phyloP scores from a whole-genome alignment of 2,797 vertebrate species.

The Scolopax bukidnonensis region DNA sequence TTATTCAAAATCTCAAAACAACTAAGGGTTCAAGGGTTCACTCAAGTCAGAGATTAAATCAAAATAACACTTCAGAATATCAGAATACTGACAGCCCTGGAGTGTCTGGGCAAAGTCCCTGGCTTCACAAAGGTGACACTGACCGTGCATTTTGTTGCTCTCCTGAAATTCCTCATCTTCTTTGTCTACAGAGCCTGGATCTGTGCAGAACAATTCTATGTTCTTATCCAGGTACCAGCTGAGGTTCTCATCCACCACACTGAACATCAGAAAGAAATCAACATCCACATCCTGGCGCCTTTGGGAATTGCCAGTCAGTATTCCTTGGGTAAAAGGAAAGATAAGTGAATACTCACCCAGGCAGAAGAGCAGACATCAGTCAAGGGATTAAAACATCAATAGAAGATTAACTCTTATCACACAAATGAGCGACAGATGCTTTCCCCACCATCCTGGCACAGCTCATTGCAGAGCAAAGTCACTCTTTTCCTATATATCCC shows the following conservation, averaged over 20 bases:
- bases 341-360: background rate
- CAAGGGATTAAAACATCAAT: background rate
- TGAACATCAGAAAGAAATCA: slow-evolving; percentile 83
- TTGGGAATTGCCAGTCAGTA: slow-evolving; percentile 59
- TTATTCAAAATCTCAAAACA: background rate
- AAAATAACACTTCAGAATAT: background rate
- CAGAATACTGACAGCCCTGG: background rate
- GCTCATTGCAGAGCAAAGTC: background rate
- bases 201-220: slow-evolving; percentile 72
- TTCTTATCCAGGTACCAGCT: slow-evolving; percentile 84
- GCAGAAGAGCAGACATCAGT: background rate
- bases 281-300: slow-evolving; percentile 72
- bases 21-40: background rate
- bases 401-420: background rate
- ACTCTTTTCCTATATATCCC: background rate
- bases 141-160: slow-evolving; percentile 82
- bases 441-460: background rate
- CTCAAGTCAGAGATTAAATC: background rate
- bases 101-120: background rate
- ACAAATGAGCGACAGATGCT: background rate
- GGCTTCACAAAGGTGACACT: slow-evolving; percentile 6
- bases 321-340: slow-evolving; percentile 51
- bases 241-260: slow-evolving; percentile 83
- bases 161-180: slow-evolving; percentile 76
- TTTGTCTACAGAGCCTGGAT: slow-evolving; percentile 74